phyloP scores from a whole-genome alignment of 2,797 vertebrate genomes.

The Otolemur crassicaudatus region DNA sequence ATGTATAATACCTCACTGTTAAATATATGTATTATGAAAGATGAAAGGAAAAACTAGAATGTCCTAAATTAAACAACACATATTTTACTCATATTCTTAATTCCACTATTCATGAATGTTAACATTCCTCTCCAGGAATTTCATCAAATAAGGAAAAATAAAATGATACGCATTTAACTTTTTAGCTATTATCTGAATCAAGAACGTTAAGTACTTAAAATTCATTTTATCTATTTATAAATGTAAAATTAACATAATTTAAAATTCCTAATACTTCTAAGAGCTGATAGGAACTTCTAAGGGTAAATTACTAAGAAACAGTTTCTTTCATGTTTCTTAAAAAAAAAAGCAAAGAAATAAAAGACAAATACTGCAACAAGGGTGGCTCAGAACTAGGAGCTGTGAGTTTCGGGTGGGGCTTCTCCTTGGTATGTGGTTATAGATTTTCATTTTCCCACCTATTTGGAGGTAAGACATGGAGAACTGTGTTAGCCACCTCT shows the following conservation, averaged over 20 bases:
- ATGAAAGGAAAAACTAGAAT: neutral
- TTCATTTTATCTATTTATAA: slow-evolving; percentile 17
- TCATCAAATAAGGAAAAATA: neutral
- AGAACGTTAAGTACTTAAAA: neutral
- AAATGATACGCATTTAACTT: neutral
- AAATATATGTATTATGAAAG: neutral
- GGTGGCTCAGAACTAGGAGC: neutral
- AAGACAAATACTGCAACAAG: neutral
- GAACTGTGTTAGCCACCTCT: slow-evolving; percentile 8
- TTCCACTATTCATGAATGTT: neutral
- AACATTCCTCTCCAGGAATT: neutral
- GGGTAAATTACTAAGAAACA: neutral
- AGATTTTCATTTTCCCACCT: neutral
- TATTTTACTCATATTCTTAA: neutral
- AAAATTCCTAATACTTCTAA: neutral
- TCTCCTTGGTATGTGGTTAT: neutral
- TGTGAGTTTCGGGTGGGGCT: neutral
- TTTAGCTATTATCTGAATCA: neutral
- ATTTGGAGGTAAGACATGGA: neutral
- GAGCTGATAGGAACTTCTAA: neutral
- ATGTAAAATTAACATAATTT: neutral
- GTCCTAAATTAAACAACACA: neutral
- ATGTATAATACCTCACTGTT: neutral
- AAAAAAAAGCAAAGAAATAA: neutral
- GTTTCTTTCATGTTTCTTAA: neutral